Conservation (phyloP, 2,113 vertebrate genomes). For the Fregata magnificens region DNA sequence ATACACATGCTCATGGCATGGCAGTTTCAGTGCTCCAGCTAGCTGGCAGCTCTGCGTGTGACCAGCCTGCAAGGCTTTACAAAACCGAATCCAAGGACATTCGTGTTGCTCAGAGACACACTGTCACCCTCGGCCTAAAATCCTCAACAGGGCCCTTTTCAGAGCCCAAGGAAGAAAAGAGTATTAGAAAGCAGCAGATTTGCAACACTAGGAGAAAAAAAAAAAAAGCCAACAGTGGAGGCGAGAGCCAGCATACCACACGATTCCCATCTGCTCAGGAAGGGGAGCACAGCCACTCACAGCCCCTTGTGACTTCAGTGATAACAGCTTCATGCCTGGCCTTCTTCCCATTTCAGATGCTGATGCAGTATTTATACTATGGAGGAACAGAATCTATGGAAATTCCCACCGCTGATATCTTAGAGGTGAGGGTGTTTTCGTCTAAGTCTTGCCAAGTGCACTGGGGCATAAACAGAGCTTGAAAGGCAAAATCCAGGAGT, state of each 20-base stretch:
- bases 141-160: neutral
- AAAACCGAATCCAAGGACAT: neutral
- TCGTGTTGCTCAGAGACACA: neutral
- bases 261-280: neutral
- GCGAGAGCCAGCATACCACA: neutral
- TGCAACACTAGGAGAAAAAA: neutral
- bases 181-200: neutral
- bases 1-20: neutral
- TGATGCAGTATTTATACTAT: slow-evolving; percentile 98
- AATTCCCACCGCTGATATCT: slow-evolving; percentile 83
- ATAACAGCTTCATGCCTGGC: neutral
- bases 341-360: slow-evolving; percentile 77
- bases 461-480: neutral
- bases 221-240: neutral
- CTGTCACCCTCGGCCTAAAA: neutral
- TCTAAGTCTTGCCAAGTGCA: neutral
- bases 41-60: neutral
- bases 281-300: neutral
- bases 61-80: neutral
- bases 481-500: neutral
- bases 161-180: neutral
- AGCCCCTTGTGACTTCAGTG: neutral
- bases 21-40: neutral
- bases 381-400: slow-evolving; percentile 90
- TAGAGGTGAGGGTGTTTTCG: slow-evolving; percentile 83